These are phyloP conservation scores for Brachirus orientalis DNA, from an alignment of 2,113 vertebrate genomes.

Conservation along the genomic window DNA sequence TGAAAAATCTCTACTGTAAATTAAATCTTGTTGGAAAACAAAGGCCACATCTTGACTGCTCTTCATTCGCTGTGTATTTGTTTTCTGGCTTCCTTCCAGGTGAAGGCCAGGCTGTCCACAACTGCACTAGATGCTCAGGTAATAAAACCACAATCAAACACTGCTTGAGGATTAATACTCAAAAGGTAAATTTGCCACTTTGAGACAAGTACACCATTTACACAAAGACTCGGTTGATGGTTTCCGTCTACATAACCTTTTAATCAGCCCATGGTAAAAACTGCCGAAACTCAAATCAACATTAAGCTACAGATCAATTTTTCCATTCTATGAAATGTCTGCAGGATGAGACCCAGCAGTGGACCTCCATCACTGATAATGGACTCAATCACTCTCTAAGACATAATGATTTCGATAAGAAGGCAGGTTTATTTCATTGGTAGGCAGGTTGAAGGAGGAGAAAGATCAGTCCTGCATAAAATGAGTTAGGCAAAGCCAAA, in stretches of 20 bases:
- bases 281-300: constrained; percentile 22
- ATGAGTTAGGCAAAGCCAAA: too few relatives aligned
- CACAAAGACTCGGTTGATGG: neutral
- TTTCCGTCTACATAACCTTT: neutral
- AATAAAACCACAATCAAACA: constrained; percentile 21
- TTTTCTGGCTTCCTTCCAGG: constrained; percentile 57
- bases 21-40: constrained; percentile 18
- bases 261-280: constrained; percentile 13
- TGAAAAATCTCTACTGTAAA: constrained; percentile 25
- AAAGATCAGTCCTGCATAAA: constrained; percentile 23
- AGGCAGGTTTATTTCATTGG: neutral
- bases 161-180: constrained; percentile 1
- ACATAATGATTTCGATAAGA: constrained; percentile 23
- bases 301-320: constrained; percentile 6
- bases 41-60: constrained; percentile 23
- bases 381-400: constrained; percentile 35
- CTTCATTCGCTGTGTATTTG: constrained; percentile 28
- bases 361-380: constrained; percentile 39
- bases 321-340: constrained; percentile 10
- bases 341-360: neutral
- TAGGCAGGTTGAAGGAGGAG: neutral
- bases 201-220: too few relatives aligned
- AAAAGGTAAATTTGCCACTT: too few relatives aligned
- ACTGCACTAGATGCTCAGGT: constrained; percentile 66
- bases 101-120: constrained; percentile 66